A percentile compares a stretch with the other conserved stretches of the same genome.
Conservation (phyloP, 1,140 invertebrate species). For the Aplysia californica region DNA sequence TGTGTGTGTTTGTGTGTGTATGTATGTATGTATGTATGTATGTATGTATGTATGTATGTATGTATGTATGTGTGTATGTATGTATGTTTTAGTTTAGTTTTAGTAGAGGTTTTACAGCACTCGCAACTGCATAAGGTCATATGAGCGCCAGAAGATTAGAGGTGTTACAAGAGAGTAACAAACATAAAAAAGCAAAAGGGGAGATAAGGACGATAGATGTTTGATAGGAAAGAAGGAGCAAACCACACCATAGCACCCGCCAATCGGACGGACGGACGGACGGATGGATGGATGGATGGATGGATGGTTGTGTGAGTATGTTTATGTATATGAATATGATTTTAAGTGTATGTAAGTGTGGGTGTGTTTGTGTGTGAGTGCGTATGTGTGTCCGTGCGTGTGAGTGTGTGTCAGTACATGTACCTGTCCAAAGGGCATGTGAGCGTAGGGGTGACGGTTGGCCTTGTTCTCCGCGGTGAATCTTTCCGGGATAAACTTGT, state of each 20-base stretch:
- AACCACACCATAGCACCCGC: too few species aligned
- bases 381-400: neutral
- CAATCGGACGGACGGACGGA: too few species aligned
- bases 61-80: conserved; percentile 14
- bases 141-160: too few species aligned
- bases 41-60: conserved; percentile 13
- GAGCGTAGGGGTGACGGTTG: neutral
- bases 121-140: too few species aligned
- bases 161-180: too few species aligned
- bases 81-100: too few species aligned
- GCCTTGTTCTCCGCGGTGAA: neutral
- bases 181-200: too few species aligned
- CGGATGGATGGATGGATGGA: too few species aligned
- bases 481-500: neutral
- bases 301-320: conserved; percentile 7
- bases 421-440: neutral
- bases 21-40: conserved; percentile 13
- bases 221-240: too few species aligned
- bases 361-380: neutral
- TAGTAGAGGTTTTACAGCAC: too few species aligned
- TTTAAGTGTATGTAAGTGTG: neutral
- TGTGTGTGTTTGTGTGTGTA: too few species aligned
- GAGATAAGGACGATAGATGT: too few species aligned
- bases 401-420: neutral
- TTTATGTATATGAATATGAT: conserved; percentile 2